These are phyloP conservation scores for Psilopogon haemacephalus DNA, from an alignment of 2,113 vertebrate genomes.

Conservation along the genomic window DNA sequence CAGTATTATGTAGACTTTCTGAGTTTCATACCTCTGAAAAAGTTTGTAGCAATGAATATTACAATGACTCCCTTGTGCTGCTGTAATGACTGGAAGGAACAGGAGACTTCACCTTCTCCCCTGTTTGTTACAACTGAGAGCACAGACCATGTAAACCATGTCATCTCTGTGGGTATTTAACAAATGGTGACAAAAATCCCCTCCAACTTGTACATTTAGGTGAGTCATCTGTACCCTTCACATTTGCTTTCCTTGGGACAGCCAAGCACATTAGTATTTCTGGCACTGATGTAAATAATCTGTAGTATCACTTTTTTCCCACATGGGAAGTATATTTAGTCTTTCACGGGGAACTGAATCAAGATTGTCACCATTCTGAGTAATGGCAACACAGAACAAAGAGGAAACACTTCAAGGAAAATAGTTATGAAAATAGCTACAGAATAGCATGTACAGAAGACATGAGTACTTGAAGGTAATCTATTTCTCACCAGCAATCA, in stretches of 20 bases:
- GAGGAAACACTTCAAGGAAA: slow-evolving; percentile 40
- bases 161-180: neutral
- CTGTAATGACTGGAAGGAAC: neutral
- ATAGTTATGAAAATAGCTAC: slow-evolving; percentile 12
- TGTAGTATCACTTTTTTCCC: neutral
- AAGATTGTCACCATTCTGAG: neutral
- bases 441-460: neutral
- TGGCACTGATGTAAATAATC: neutral
- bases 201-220: neutral
- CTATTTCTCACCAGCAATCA: neutral
- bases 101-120: neutral
- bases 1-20: neutral
- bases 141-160: neutral
- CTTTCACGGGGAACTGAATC: slow-evolving; percentile 4
- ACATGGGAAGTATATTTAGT: neutral
- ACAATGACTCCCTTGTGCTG: neutral
- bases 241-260: neutral
- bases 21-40: neutral
- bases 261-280: neutral
- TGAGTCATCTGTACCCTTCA: neutral
- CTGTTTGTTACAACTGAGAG: neutral
- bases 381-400: neutral
- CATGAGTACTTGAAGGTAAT: neutral
- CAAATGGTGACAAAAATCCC: neutral
- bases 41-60: neutral